phyloP scores from a whole-genome alignment of 1,140 invertebrate species.

The Pseudobourletiella spinata region DNA sequence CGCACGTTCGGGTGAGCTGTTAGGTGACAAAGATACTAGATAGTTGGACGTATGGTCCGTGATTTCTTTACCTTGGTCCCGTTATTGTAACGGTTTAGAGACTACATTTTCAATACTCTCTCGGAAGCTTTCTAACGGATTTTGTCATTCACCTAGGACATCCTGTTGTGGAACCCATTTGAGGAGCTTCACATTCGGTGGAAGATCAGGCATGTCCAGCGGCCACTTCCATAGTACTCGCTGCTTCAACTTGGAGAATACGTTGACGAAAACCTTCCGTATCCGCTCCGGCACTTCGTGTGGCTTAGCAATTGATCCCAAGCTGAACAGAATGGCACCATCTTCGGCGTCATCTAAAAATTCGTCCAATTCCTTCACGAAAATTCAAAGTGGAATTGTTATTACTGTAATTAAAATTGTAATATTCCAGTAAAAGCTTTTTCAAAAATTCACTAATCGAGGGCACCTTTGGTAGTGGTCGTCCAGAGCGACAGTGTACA shows the following conservation, averaged over 20 bases:
- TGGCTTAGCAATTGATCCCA: slow-evolving; percentile 45
- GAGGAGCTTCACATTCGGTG: slow-evolving; percentile 40
- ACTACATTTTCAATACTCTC: neutral
- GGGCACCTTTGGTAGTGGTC: neutral
- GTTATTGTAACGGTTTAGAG: neutral
- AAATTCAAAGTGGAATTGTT: neutral
- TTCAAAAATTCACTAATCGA: too few relatives aligned
- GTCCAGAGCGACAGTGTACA: slow-evolving; percentile 23
- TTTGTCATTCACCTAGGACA: neutral
- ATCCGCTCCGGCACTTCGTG: slow-evolving; percentile 1
- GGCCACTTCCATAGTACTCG: slow-evolving; percentile 58
- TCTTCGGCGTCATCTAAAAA: slow-evolving; percentile 38
- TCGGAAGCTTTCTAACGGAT: neutral
- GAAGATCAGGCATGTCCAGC: neutral
- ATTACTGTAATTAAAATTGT: too few relatives aligned
- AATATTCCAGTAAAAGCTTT: too few relatives aligned
- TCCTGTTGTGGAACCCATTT: neutral
- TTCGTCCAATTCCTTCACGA: slow-evolving; percentile 27
- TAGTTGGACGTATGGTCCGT: neutral
- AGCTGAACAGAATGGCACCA: slow-evolving; percentile 60
- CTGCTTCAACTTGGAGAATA: slow-evolving; percentile 44
- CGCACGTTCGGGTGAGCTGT: slow-evolving; percentile 46
- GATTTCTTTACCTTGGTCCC: neutral
- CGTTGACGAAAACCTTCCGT: slow-evolving; percentile 7
- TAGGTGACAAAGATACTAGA: neutral